Conservation (phyloP, 2,888 invertebrate genomes). For the Dioctria linearis region DNA sequence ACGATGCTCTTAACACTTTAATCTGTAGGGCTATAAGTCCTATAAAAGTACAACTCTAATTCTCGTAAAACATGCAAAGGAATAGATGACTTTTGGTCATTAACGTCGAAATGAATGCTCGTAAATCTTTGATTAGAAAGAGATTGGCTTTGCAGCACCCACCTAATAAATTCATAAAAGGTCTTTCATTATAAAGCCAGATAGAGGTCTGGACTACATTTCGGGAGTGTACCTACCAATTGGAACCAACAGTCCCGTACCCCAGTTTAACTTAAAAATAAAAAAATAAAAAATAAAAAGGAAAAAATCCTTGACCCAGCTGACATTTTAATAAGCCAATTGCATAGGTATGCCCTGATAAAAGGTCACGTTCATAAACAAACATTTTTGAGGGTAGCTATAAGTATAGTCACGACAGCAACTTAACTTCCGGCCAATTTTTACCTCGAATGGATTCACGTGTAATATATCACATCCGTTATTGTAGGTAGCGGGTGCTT, state of each 20-base stretch:
- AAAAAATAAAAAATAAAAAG: conserved; percentile 10
- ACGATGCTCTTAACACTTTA: conserved; percentile 34
- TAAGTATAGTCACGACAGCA: neutral
- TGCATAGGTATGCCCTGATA: conserved; percentile 14
- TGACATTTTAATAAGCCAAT: conserved; percentile 50
- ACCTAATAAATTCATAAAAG: conserved; percentile 54
- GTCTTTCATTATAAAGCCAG: conserved; percentile 11
- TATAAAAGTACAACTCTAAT: neutral
- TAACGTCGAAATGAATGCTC: conserved; percentile 13
- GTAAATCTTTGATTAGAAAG: conserved; percentile 54
- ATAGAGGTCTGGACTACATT: neutral
- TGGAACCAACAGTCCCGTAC: conserved; percentile 27
- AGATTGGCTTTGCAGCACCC: conserved; percentile 46
- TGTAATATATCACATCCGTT: conserved; percentile 53
- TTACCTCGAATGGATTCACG: conserved; percentile 17
- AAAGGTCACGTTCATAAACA: conserved; percentile 1
- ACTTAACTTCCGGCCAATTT: conserved; percentile 42
- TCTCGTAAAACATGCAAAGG: neutral
- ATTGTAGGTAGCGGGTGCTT: conserved; percentile 40
- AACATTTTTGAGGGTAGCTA: conserved; percentile 17
- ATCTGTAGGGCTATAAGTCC: conserved; percentile 5
- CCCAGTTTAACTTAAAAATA: conserved; percentile 3
- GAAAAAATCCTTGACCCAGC: conserved; percentile 34
- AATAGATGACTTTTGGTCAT: neutral
- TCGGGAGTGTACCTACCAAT: conserved; percentile 11